Conservation (phyloP, 2,113 vertebrate species). For the human region DNA sequence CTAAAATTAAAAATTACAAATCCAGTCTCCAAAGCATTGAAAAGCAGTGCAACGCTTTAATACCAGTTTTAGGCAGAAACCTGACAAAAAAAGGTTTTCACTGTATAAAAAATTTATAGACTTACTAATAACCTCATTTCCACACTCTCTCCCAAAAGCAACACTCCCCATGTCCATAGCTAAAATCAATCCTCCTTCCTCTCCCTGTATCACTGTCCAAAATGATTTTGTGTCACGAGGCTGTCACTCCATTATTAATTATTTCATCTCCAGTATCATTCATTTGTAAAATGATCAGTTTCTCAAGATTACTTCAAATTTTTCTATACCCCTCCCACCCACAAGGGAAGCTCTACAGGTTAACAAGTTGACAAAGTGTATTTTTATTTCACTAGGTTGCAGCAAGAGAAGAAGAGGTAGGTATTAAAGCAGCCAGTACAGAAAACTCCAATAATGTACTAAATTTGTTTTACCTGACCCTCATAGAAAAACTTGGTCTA, state of each 20-base stretch:
- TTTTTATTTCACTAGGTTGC: background rate
- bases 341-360: background rate
- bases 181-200: background rate
- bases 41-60: background rate
- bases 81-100: background rate
- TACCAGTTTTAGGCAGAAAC: background rate
- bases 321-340: background rate
- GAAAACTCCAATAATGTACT: background rate
- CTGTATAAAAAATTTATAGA: background rate
- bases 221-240: background rate
- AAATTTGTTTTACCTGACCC: background rate
- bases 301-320: background rate
- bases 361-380: background rate
- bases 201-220: background rate
- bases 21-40: background rate
- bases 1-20: background rate
- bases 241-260: no score
- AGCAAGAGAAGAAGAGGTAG: background rate
- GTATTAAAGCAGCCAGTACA: background rate
- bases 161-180: background rate
- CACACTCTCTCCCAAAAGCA: background rate
- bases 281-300: background rate
- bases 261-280: background rate
- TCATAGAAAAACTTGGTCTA: background rate
- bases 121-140: background rate